Evolutionary conservation across 2,888 invertebrate species (phyloP).

Genomic region (Agonopterix subpropinquella): DNA sequence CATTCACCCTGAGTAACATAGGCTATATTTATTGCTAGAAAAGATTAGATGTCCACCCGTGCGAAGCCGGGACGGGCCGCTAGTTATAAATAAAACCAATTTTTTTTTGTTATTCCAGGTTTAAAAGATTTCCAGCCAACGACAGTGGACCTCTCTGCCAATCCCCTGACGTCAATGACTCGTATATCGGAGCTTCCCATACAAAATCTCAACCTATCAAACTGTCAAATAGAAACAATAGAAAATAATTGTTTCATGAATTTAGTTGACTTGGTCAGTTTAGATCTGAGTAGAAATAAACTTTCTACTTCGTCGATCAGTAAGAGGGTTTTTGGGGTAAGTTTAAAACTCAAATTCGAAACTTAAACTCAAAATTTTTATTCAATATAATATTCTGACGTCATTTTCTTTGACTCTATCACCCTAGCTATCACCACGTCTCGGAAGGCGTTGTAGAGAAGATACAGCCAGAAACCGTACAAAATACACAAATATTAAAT

Average conservation of each 20-base stretch:
- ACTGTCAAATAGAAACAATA: constrained; percentile 75
- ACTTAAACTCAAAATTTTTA: too few relatives aligned
- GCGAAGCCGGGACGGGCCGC: too few relatives aligned
- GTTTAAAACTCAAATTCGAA: constrained; percentile 14
- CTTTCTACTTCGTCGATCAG: constrained; percentile 67
- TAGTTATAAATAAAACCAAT: too few relatives aligned
- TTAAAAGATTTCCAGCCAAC: constrained; percentile 20
- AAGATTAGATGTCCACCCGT: too few relatives aligned
- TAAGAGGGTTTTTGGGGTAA: constrained; percentile 78
- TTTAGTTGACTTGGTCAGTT: constrained; percentile 69
- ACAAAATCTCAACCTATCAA: constrained; percentile 70
- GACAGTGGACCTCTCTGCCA: constrained; percentile 44
- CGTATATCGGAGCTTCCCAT: constrained; percentile 66
- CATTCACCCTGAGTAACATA: too few relatives aligned
- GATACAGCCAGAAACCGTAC: too few relatives aligned
- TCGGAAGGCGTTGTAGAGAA: too few relatives aligned
- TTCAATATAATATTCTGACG: too few relatives aligned
- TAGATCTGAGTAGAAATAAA: constrained; percentile 81
- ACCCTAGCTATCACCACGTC: too few relatives aligned
- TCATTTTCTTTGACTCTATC: too few relatives aligned
- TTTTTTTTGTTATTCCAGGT: constrained; percentile 28
- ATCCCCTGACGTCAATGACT: constrained; percentile 43
- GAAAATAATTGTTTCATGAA: constrained; percentile 74
- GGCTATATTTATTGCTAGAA: too few relatives aligned
- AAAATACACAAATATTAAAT: too few relatives aligned